Base-by-base conservation (phyloP, 2,797 vertebrate genomes). In the Acipenser transmontanus region DNA sequence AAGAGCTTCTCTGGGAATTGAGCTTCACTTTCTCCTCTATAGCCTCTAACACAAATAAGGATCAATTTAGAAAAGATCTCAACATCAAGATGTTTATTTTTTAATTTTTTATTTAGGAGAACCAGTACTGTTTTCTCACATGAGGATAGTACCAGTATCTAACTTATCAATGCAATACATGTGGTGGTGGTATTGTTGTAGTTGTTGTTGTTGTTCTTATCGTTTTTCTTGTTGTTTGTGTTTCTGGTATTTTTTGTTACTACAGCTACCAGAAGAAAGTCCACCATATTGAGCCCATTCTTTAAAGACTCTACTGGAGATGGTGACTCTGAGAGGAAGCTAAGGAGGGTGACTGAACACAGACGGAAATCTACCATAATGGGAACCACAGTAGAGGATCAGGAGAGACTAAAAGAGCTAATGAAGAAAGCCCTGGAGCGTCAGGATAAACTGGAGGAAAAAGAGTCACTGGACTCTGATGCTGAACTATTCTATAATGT, bases 271-370 rank as follows among this genome's bases (percentile, higher is more conserved):
- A 76, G 64, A 52, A 71, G 72, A 6, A 34, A 52, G 49, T 71
- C 63, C n/a, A 61, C 50, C 1, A 9, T 71, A 52, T 63, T 52
- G 8, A 10, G 8, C 2, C 57, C 50, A 1, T 63, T 66, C 69
- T 70, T 68, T 20, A 10, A 47, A 1, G 48, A 66, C 7, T 63
- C 67, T 47, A 52, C 13, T 7, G 67, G 6, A 12, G 54, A 57
- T 20, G 10, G 67, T 8, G 7, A 67, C 13, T 14, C 68, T 5
- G 61, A 47, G 13, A 63, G 66, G 6, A 62, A 59, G 59, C 49
- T 63, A 10, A 64, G 72, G 54, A 72, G 69, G 54, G 51, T 67
- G 20, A 72, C 61, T 5, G 69, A 74, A 62, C 13, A 60, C 67
- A 49, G 68, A 50, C 69, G 71, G 13, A 52, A 13, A 47, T 70